These are phyloP conservation scores for Prorops nasuta DNA, from an alignment of 1,140 invertebrate species.

Conservation along the genomic window DNA sequence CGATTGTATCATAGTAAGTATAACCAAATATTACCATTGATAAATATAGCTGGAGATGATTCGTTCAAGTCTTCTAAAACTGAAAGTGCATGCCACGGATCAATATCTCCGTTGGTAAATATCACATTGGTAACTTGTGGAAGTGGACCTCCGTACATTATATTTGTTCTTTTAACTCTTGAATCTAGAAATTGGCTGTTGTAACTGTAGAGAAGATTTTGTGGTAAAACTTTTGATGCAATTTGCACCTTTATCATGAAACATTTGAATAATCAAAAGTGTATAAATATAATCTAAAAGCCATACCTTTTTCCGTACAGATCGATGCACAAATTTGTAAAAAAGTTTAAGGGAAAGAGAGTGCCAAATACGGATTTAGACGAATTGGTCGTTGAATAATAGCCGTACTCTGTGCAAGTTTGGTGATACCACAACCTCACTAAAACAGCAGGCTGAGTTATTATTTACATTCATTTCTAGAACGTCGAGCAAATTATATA, in stretches of 20 bases:
- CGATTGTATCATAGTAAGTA: too few species aligned
- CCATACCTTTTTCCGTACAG: constrained; percentile 60
- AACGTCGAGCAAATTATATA: not conserved
- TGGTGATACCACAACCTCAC: constrained; percentile 77
- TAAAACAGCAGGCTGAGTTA: constrained; percentile 30
- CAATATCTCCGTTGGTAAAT: constrained; percentile 64
- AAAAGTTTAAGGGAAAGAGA: constrained; percentile 62
- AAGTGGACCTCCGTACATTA: constrained; percentile 60
- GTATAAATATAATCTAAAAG: not conserved
- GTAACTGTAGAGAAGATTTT: constrained; percentile 54
- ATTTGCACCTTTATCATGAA: too few species aligned
- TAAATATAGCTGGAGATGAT: constrained; percentile 57
- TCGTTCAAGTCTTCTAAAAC: constrained; percentile 57
- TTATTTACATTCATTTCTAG: not conserved
- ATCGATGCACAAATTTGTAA: constrained; percentile 66
- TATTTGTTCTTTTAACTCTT: constrained; percentile 61
- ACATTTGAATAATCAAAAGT: too few species aligned
- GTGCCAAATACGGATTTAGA: constrained; percentile 65
- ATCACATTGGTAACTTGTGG: constrained; percentile 63
- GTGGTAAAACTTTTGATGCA: too few species aligned
- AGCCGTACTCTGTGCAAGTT: constrained; percentile 83
- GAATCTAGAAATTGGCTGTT: constrained; percentile 49
- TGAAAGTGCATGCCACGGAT: constrained; percentile 67
- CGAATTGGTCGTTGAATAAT: constrained; percentile 71
- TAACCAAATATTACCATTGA: constrained; percentile 46